Conservation (phyloP, 2,113 vertebrate genomes). For the Mus pahari region DNA sequence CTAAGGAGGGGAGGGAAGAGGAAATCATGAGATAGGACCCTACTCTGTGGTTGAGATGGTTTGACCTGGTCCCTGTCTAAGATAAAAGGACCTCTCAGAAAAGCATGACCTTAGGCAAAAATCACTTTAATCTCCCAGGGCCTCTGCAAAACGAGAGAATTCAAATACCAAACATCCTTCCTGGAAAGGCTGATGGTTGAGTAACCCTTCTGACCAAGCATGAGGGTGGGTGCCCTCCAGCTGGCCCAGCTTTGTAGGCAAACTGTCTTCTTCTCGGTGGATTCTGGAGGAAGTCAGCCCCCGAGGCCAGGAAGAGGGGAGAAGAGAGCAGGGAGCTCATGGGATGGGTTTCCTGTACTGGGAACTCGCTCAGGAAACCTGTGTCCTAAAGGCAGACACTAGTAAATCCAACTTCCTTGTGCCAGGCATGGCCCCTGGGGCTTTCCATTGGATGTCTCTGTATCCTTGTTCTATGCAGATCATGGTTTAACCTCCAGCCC, state of each 20-base stretch:
- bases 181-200: not conserved
- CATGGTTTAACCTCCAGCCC: not conserved
- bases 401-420: not conserved
- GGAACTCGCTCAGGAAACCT: not conserved
- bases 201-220: not conserved
- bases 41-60: constrained; percentile 21
- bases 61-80: not conserved
- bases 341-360: not conserved
- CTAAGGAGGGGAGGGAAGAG: no score
- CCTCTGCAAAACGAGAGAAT: constrained; percentile 35
- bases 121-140: constrained; percentile 1
- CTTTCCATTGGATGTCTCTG: not conserved
- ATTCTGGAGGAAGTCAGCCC: not conserved
- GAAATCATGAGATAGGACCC: not conserved
- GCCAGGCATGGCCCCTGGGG: not conserved
- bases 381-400: not conserved
- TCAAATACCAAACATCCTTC: not conserved
- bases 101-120: constrained; percentile 23
- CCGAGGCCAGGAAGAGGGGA: not conserved
- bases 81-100: constrained; percentile 22
- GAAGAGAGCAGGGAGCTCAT: not conserved
- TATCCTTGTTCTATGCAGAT: not conserved
- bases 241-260: not conserved
- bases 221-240: not conserved
- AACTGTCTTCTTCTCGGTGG: not conserved